phyloP scores from a whole-genome alignment of 2,888 invertebrate species.

The Pheosia tremula region DNA sequence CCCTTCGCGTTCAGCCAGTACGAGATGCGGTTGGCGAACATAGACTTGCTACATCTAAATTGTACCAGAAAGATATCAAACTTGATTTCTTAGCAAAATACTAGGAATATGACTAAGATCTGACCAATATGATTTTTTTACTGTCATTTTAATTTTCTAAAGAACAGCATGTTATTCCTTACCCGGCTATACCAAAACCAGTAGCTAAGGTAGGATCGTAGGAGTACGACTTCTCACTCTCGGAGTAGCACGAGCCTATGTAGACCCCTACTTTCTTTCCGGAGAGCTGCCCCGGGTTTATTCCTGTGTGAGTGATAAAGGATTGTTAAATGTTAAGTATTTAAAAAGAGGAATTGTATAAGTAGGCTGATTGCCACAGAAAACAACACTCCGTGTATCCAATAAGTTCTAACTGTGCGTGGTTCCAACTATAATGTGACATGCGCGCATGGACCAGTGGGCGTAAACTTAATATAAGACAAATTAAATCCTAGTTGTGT shows the following conservation, averaged over 20 bases:
- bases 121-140: too few relatives aligned
- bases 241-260: constrained; percentile 80
- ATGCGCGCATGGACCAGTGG: too few relatives aligned
- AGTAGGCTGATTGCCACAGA: too few relatives aligned
- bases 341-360: too few relatives aligned
- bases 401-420: too few relatives aligned
- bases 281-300: constrained; percentile 81
- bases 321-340: not conserved
- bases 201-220: constrained; percentile 36
- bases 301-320: constrained; percentile 53
- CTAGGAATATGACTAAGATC: too few relatives aligned
- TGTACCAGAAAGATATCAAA: not conserved
- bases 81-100: not conserved
- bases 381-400: too few relatives aligned
- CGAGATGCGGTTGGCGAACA: constrained; percentile 44
- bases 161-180: constrained; percentile 10
- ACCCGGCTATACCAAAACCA: constrained; percentile 62
- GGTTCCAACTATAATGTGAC: too few relatives aligned
- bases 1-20: constrained; percentile 57
- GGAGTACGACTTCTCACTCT: constrained; percentile 83
- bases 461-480: too few relatives aligned
- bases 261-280: constrained; percentile 83
- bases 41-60: constrained; percentile 46
- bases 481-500: not conserved
- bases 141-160: too few relatives aligned